Evolutionary conservation across 2,888 invertebrate genomes (phyloP).

Genomic region (Pasiphila rectangulata): DNA sequence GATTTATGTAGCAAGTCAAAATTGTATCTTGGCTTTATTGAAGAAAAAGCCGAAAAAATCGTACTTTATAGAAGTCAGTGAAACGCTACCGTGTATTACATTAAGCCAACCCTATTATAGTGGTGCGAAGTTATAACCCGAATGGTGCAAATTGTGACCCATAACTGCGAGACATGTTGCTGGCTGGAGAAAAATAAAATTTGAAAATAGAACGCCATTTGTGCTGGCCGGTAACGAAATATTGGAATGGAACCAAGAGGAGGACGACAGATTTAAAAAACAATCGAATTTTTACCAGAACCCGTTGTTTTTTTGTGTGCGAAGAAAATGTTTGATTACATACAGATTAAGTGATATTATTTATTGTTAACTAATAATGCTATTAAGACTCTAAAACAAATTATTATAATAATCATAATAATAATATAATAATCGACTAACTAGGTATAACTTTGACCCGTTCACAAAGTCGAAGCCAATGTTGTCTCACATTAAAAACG

Average conservation of each 20-base stretch:
- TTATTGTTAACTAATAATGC: no score
- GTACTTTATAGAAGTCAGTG: no score
- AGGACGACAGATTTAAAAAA: conserved; percentile 14
- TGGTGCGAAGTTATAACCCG: conserved; percentile 66
- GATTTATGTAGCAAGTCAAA: no score
- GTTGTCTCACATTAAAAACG: conserved; percentile 51
- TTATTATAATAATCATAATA: no score
- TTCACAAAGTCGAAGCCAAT: conserved; percentile 46
- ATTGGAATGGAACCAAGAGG: conserved; percentile 33
- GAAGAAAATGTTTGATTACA: no score
- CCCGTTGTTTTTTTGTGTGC: background rate
- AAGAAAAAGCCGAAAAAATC: no score
- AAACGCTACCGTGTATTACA: conserved; percentile 27
- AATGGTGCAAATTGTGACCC: conserved; percentile 78
- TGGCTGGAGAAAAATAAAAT: conserved; percentile 57
- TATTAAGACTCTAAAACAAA: no score
- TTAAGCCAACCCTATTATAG: conserved; percentile 33
- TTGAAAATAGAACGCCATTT: conserved; percentile 40
- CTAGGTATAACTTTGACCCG: conserved; percentile 26
- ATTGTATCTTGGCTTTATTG: no score
- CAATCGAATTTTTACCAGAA: background rate
- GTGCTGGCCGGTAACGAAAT: conserved; percentile 34
- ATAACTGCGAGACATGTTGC: conserved; percentile 69
- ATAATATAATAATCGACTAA: no score
- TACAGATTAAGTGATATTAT: no score